These are phyloP conservation scores for Parnassius smintheus DNA, from an alignment of 2,888 invertebrate genomes.

Conservation along the genomic window DNA sequence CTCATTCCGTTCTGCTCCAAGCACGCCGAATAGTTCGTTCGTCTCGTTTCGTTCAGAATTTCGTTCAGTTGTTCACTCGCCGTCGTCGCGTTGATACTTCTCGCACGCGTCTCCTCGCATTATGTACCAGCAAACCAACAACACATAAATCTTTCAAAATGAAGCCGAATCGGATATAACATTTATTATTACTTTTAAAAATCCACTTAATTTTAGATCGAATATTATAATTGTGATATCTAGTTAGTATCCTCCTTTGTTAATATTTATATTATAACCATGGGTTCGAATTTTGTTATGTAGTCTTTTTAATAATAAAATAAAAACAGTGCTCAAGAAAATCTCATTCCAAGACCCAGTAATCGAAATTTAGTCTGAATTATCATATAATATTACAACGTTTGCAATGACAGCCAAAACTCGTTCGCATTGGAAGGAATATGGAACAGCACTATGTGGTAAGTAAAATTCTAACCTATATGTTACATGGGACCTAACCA, in stretches of 20 bases:
- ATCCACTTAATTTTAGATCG: constrained; percentile 73
- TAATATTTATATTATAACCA: constrained; percentile 71
- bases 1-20: constrained; percentile 65
- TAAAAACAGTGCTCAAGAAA: constrained; percentile 76
- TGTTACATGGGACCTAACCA: constrained; percentile 44
- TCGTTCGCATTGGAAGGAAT: constrained; percentile 81
- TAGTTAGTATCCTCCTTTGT: constrained; percentile 71
- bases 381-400: constrained; percentile 43
- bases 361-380: constrained; percentile 50
- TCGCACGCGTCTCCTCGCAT: constrained; percentile 63
- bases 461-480: constrained; percentile 72
- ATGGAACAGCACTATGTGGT: constrained; percentile 80
- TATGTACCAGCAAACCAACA: constrained; percentile 77
- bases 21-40: constrained; percentile 67
- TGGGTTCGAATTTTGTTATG: constrained; percentile 71
- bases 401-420: constrained; percentile 76
- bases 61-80: constrained; percentile 73
- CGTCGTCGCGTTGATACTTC: constrained; percentile 67
- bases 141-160: constrained; percentile 79
- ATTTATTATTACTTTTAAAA: constrained; percentile 58
- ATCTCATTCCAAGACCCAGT: constrained; percentile 78
- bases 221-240: constrained; percentile 80
- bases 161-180: constrained; percentile 80
- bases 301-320: constrained; percentile 58
- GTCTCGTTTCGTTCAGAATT: constrained; percentile 41